phyloP scores from a whole-genome alignment of 2,113 vertebrate genomes.

The Diglossa brunneiventris region DNA sequence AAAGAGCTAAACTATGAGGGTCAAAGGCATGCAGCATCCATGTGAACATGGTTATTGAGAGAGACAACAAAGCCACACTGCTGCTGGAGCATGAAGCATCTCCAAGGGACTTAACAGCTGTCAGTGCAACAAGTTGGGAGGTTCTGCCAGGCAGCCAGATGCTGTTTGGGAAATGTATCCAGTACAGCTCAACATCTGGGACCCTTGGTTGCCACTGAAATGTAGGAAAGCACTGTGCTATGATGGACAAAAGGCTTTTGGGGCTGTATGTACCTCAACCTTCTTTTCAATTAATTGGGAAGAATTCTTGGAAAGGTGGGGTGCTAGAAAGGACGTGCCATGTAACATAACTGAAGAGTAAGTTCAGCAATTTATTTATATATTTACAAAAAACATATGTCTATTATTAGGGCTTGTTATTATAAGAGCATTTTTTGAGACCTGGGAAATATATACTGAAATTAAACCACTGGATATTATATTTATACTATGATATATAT shows the following conservation, averaged over 20 bases:
- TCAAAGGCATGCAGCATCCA: neutral
- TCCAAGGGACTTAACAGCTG: neutral
- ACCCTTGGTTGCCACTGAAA: neutral
- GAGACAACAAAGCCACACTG: neutral
- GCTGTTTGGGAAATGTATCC: slow-evolving; percentile 1
- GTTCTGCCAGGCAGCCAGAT: slow-evolving; percentile 56
- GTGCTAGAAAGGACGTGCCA: neutral
- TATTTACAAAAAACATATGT: slow-evolving; percentile 31
- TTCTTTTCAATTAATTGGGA: neutral
- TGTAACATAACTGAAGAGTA: slow-evolving; percentile 6
- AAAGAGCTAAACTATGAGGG: neutral
- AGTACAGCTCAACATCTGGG: neutral
- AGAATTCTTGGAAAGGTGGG: neutral
- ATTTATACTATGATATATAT: neutral
- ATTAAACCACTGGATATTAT: neutral
- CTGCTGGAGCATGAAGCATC: neutral
- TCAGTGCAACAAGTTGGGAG: neutral
- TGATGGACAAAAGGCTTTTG: neutral
- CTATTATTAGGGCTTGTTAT: slow-evolving; percentile 1
- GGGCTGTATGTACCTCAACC: neutral
- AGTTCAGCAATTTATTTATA: neutral
- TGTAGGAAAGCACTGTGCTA: neutral
- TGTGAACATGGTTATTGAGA: neutral
- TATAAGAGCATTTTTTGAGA: neutral
- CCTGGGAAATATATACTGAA: neutral